Conservation (phyloP, 2,888 invertebrate species). For the Vesta saturnalis region DNA sequence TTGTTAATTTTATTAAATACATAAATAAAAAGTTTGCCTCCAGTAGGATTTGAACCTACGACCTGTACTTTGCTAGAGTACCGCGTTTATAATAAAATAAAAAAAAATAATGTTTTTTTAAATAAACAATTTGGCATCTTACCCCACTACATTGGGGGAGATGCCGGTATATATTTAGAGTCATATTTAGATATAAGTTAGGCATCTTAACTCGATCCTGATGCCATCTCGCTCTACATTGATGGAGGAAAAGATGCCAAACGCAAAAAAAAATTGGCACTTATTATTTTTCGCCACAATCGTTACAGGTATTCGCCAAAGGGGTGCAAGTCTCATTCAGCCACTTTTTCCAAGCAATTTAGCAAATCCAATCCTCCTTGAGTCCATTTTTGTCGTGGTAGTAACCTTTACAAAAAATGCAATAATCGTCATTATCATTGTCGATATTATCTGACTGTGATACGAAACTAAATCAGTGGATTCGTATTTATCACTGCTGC, state of each 20-base stretch:
- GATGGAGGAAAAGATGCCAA: background rate
- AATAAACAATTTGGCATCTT: too few species aligned
- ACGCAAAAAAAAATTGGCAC: background rate
- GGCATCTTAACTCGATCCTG: background rate
- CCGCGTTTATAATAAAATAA: background rate
- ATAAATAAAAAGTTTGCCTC: too few species aligned
- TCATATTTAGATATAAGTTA: background rate
- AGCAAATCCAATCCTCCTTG: too few species aligned
- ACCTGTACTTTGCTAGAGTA: too few species aligned
- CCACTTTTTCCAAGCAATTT: constrained; percentile 15
- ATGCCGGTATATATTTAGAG: background rate
- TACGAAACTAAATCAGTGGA: background rate
- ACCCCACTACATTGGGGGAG: too few species aligned
- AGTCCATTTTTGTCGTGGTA: background rate
- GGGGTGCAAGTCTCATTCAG: background rate
- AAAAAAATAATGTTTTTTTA: background rate
- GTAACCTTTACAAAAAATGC: background rate
- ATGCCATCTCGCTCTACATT: too few species aligned
- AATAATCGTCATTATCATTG: background rate
- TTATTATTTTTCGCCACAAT: background rate
- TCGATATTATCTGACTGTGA: background rate
- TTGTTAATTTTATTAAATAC: too few species aligned
- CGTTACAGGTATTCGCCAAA: background rate
- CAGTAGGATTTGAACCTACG: too few species aligned
- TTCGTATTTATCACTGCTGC: background rate